phyloP scores from a whole-genome alignment of 2,888 invertebrate species.

The Muschampia plurimacula region DNA sequence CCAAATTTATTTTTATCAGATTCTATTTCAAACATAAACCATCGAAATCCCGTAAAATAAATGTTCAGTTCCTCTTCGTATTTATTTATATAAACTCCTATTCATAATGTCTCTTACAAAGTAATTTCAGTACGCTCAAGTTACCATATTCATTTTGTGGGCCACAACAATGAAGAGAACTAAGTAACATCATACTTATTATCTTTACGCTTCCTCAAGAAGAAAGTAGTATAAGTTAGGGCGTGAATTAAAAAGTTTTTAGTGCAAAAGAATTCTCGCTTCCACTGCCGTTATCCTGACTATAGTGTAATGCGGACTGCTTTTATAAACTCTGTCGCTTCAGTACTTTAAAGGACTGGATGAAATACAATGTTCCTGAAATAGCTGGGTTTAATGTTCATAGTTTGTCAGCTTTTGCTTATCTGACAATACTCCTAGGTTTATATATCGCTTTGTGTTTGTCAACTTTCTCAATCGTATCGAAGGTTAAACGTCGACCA shows the following conservation, averaged over 20 bases:
- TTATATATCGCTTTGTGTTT: constrained; percentile 25
- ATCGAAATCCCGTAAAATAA: constrained; percentile 14
- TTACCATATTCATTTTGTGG: constrained; percentile 32
- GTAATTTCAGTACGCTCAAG: constrained; percentile 15
- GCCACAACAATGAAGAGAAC: constrained; percentile 28
- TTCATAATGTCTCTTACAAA: constrained; percentile 8
- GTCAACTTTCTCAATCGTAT: constrained; percentile 21
- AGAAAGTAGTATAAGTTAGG: constrained; percentile 30
- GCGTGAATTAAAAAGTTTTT: constrained; percentile 37
- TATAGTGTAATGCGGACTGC: constrained; percentile 26
- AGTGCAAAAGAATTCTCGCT: constrained; percentile 37
- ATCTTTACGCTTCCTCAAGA: constrained; percentile 33
- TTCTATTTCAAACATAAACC: constrained; percentile 22
- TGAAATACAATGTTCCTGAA: constrained; percentile 15
- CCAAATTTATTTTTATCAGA: too few relatives aligned
- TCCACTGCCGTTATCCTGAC: constrained; percentile 25
- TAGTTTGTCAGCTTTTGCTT: not conserved
- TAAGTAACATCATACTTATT: constrained; percentile 34
- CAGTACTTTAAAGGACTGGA: constrained; percentile 12
- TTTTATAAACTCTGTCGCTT: constrained; percentile 30
- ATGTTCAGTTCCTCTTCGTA: not conserved
- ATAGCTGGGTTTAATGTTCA: not conserved
- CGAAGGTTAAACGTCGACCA: constrained; percentile 20
- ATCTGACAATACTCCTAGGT: not conserved
- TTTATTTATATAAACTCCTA: not conserved